Evolutionary conservation across 2,113 vertebrate species (phyloP).

Genomic region (Pterophyllum scalare): DNA sequence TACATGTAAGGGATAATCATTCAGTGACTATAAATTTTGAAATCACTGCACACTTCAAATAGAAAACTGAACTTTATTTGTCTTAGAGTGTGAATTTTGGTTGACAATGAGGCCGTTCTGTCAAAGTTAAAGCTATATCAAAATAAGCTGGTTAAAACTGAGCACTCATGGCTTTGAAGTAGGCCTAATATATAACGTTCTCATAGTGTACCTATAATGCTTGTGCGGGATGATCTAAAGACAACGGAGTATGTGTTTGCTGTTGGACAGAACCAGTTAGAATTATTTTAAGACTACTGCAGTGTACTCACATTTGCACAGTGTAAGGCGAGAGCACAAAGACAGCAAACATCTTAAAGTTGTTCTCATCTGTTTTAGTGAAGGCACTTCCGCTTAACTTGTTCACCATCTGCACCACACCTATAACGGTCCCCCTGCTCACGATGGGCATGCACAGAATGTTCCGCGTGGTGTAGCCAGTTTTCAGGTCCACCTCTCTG

Average conservation of each 20-base stretch:
- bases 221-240: not conserved
- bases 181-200: conserved; percentile 7
- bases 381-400: conserved; percentile 99
- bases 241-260: not conserved
- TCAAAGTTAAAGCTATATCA: conserved; percentile 16
- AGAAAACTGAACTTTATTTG: conserved; percentile 7
- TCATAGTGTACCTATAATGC: not conserved
- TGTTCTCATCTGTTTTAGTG: conserved; percentile 99
- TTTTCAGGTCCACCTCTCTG: conserved; percentile 98
- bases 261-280: not conserved
- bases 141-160: not conserved
- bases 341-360: conserved; percentile 99
- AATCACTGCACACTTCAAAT: conserved; percentile 8
- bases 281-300: not conserved
- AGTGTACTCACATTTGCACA: conserved; percentile 95
- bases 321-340: conserved; percentile 99
- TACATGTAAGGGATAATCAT: conserved; percentile 19
- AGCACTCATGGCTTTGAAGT: conserved; percentile 4
- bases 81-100: conserved; percentile 22
- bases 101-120: conserved; percentile 8
- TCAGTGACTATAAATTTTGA: conserved; percentile 13
- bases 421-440: conserved; percentile 95
- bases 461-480: conserved; percentile 97
- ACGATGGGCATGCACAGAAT: conserved; percentile 99
- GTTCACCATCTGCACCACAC: conserved; percentile 99